Evolutionary conservation across 2,888 invertebrate species (phyloP).

Genomic region (Euzophera pinguis): DNA sequence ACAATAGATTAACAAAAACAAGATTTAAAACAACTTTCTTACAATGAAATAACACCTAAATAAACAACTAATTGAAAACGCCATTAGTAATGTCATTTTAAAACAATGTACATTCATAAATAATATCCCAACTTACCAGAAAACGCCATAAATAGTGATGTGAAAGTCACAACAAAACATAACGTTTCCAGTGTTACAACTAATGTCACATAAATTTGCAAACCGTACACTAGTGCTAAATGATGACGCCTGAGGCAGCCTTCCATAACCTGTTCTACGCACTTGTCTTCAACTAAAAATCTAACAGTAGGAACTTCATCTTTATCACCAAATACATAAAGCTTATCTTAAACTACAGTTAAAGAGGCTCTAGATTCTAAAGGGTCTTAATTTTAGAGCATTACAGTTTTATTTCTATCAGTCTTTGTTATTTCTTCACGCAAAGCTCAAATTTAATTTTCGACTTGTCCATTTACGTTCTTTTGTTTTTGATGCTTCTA

Average conservation of each 20-base stretch:
- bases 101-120: conserved; percentile 15
- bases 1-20: too few relatives aligned
- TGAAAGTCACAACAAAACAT: conserved; percentile 46
- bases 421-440: conserved; percentile 32
- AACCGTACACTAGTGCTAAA: conserved; percentile 43
- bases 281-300: conserved; percentile 35
- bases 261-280: conserved; percentile 38
- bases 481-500: conserved; percentile 47
- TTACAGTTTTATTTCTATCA: conserved; percentile 37
- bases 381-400: conserved; percentile 31
- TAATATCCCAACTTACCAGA: conserved; percentile 23
- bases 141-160: conserved; percentile 38
- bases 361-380: neutral
- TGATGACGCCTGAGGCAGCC: conserved; percentile 44
- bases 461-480: conserved; percentile 23
- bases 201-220: conserved; percentile 49
- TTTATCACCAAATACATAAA: conserved; percentile 22
- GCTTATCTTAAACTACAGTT: conserved; percentile 25
- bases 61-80: neutral
- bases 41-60: too few relatives aligned
- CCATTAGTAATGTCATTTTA: neutral
- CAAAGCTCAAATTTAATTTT: conserved; percentile 41
- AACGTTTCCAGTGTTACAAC: conserved; percentile 41
- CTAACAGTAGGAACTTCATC: conserved; percentile 25
- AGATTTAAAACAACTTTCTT: too few relatives aligned